These are phyloP conservation scores for Morpho helenor DNA, from an alignment of 2,888 invertebrate genomes.

Conservation along the genomic window DNA sequence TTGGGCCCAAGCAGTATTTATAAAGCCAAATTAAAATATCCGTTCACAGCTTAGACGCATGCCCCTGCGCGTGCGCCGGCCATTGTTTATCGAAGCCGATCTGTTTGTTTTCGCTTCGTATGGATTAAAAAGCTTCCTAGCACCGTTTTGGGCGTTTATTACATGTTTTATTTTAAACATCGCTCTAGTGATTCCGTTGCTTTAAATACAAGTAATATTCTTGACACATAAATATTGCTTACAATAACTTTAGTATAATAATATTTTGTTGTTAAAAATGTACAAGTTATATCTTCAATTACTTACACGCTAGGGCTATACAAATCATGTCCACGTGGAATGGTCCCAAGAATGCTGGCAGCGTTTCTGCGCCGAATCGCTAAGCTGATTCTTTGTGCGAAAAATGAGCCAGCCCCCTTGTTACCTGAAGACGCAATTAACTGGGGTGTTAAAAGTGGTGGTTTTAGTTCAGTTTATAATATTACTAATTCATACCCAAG, in stretches of 20 bases:
- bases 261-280: neutral
- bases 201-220: neutral
- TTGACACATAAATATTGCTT: too few species aligned
- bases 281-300: too few species aligned
- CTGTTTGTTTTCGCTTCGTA: slow-evolving; percentile 74
- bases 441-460: too few species aligned
- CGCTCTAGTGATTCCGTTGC: neutral
- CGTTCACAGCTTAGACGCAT: slow-evolving; percentile 11
- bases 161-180: slow-evolving; percentile 28
- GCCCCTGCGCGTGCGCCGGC: slow-evolving; percentile 31
- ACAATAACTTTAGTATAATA: neutral
- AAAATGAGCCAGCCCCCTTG: too few species aligned
- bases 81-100: slow-evolving; percentile 64
- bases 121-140: slow-evolving; percentile 75
- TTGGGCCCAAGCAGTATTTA: neutral
- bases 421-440: too few species aligned
- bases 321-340: too few species aligned
- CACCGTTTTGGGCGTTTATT: slow-evolving; percentile 46
- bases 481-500: too few species aligned
- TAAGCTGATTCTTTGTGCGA: too few species aligned
- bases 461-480: too few species aligned
- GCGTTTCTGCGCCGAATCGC: too few species aligned
- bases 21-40: slow-evolving; percentile 10
- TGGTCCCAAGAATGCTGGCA: too few species aligned
- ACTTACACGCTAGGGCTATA: too few species aligned